phyloP scores from a whole-genome alignment of 2,888 invertebrate genomes.

The Mylabris sibirica region DNA sequence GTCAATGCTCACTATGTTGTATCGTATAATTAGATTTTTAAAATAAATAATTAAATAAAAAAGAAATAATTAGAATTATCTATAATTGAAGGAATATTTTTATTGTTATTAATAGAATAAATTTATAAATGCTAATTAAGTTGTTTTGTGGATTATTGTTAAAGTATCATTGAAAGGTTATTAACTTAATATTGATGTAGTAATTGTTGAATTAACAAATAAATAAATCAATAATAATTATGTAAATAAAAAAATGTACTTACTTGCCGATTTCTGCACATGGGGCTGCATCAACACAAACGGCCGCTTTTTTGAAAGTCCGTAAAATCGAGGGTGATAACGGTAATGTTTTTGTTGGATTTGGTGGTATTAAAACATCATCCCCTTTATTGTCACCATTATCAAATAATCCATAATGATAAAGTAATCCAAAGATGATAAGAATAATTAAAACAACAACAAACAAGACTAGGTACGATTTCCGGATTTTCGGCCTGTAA shows the following conservation, averaged over 20 bases:
- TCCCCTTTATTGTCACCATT: too few species aligned
- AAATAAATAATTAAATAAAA: too few species aligned
- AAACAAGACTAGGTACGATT: slow-evolving; percentile 39
- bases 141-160: too few species aligned
- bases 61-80: too few species aligned
- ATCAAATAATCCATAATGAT: slow-evolving; percentile 43
- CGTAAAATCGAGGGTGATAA: slow-evolving; percentile 74
- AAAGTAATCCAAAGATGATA: slow-evolving; percentile 43
- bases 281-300: slow-evolving; percentile 78
- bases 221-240: too few species aligned
- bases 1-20: neutral
- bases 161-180: neutral
- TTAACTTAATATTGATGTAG: neutral
- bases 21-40: neutral
- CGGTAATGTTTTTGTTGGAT: slow-evolving; percentile 69
- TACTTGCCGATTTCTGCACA: slow-evolving; percentile 84
- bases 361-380: slow-evolving; percentile 65
- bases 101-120: too few species aligned
- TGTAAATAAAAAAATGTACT: slow-evolving; percentile 41
- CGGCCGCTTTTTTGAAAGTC: slow-evolving; percentile 73
- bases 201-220: neutral
- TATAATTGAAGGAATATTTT: too few species aligned
- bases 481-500: slow-evolving; percentile 43
- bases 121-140: too few species aligned
- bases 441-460: slow-evolving; percentile 39